Evolutionary conservation across 2,113 vertebrate genomes (phyloP).

Genomic region (Larimichthys crocea): DNA sequence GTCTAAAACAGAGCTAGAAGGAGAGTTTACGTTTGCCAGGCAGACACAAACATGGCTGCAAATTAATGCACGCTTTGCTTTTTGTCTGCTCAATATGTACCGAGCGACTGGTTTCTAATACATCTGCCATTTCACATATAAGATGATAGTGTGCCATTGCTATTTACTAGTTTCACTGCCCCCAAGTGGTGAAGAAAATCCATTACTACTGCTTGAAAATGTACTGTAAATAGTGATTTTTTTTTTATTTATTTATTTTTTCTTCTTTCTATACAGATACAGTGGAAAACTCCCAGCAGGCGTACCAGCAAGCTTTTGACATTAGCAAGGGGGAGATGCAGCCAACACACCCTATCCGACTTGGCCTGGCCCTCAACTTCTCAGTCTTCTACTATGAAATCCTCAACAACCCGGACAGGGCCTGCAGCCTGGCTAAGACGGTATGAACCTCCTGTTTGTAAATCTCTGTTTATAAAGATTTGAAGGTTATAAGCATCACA

Average conservation of each 20-base stretch:
- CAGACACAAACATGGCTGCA: not conserved
- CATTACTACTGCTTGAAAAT: not conserved
- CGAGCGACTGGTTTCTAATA: not conserved
- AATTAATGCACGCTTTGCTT: not conserved
- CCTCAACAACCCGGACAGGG: conserved; percentile 97
- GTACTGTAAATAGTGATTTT: not conserved
- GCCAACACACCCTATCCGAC: conserved; percentile 98
- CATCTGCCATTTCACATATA: not conserved
- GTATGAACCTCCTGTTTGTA: conserved; percentile 79
- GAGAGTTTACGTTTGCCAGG: not conserved
- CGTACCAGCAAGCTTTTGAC: conserved; percentile 98
- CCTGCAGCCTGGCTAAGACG: conserved; percentile 96
- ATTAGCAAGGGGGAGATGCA: conserved; percentile 99
- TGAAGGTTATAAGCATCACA: not conserved
- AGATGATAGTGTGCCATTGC: not conserved
- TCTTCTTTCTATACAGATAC: conserved; percentile 84
- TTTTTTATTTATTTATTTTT: not conserved
- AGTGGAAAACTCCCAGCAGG: conserved; percentile 93
- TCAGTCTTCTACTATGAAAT: conserved; percentile 99
- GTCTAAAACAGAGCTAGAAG: not conserved
- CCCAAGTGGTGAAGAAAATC: not conserved
- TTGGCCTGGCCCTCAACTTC: conserved; percentile 98
- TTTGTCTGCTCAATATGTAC: not conserved
- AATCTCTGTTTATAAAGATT: not conserved
- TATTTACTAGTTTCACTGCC: not conserved